Base-by-base conservation (phyloP, 2,797 vertebrate species). In the Novumbra hubbsi region DNA sequence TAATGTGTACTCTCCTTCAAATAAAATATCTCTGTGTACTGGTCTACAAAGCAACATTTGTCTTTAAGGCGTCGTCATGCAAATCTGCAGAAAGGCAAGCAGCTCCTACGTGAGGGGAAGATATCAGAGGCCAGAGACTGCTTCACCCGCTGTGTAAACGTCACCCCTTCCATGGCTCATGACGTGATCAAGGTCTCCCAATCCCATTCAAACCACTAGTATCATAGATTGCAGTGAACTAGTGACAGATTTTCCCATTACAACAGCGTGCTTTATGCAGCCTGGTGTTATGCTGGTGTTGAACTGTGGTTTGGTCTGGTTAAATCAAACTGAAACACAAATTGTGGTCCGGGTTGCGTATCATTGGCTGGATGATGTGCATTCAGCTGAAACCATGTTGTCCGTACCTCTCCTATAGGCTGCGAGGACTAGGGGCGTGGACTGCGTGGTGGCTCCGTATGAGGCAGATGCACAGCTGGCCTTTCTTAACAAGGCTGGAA, bases 391-490 rank as follows among this genome's bases (percentile, higher is more conserved):
- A 34, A 60, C 24, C 27, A 17, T 71, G 30, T 7, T 7, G 19
- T 32, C 24, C 69, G 6, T 55, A n/a, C 34, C 67, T 65, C 17
- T 78, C 48, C 24, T 49, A 0, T 83, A 99, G 98, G 94, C 91
- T 70, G 98, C 98, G 0, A 92, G 96, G 79, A 78, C 85, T 0
- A 93, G 92, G 73, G 96, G 95, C 0, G 92, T 99, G 68, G 97
- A 99, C 71, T 99, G 96, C 71, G 80, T 99, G 0, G 97, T 99
- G 81, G 98, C 98, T 60, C 98, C 98, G 0, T 99, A 99, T 45
- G 98, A 99, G 91, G 98, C 98, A 0, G 98, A 99, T 77, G 96
- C 98, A 41, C 98, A 99, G 87, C 41, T 99, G 86, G 96, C 98
- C 69, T 97, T 94, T 75, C 93, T 99, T 38, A 98, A 92, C 81